Evolutionary conservation across 2,113 vertebrate genomes (phyloP).

Genomic region (Tympanuchus pallidicinctus): DNA sequence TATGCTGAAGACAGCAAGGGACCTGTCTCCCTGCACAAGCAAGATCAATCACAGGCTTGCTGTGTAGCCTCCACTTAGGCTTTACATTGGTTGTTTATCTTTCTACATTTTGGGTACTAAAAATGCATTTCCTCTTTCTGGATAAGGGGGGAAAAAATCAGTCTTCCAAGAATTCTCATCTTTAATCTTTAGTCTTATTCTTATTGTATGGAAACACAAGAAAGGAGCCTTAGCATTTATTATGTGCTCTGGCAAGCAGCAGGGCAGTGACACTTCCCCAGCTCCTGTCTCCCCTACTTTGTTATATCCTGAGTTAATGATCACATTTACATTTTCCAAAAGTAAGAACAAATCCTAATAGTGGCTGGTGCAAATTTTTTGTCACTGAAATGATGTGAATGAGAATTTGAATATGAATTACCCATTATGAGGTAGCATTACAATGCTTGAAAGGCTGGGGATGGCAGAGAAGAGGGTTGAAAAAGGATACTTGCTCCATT

Average conservation of each 20-base stretch:
- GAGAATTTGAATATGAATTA: slow-evolving; percentile 2
- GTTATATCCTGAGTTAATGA: slow-evolving; percentile 47
- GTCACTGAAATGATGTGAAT: not conserved
- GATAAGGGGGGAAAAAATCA: not conserved
- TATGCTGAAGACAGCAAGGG: not conserved
- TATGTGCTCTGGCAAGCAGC: slow-evolving; percentile 43
- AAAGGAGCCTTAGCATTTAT: slow-evolving; percentile 1
- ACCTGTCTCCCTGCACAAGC: not conserved
- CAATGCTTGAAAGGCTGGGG: not conserved
- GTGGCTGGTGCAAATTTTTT: not conserved
- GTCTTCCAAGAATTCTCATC: slow-evolving; percentile 22
- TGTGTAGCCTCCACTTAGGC: not conserved
- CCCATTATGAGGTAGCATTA: not conserved
- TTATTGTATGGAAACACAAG: slow-evolving; percentile 34
- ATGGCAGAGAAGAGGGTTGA: not conserved
- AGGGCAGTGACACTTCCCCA: not conserved
- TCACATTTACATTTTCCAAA: slow-evolving; percentile 54
- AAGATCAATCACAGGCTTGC: not conserved
- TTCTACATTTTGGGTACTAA: not conserved
- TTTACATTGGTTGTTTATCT: not conserved
- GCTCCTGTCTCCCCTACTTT: not conserved
- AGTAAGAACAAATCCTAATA: slow-evolving; percentile 27
- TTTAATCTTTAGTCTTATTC: slow-evolving; percentile 63
- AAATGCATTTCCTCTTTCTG: not conserved
- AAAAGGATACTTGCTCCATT: not conserved